Conservation (phyloP, 2,888 invertebrate genomes). For the Lasioglossum marginatum region DNA sequence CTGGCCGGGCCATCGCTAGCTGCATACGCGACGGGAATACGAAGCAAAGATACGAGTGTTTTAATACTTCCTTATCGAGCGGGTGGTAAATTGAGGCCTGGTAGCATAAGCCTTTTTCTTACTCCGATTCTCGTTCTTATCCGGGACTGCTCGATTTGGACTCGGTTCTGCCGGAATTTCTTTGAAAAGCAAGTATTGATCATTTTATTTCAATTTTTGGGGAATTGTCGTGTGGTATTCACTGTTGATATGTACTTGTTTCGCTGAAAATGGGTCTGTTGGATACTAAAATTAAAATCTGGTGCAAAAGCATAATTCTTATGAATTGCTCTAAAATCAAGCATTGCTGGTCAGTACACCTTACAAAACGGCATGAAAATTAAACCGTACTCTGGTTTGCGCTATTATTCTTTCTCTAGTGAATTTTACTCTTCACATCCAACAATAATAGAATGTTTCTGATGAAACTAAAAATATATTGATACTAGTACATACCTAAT, state of each 20-base stretch:
- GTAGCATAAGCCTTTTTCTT: not conserved
- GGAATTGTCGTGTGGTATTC: not conserved
- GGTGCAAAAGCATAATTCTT: not conserved
- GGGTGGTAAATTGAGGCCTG: not conserved
- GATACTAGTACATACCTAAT: not conserved
- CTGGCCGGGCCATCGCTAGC: conserved; percentile 14
- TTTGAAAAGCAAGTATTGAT: not conserved
- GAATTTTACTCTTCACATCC: not conserved
- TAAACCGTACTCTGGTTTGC: too few species aligned
- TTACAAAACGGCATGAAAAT: too few species aligned
- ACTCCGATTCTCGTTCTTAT: not conserved
- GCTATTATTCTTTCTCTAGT: not conserved
- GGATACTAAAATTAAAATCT: not conserved
- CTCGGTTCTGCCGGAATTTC: not conserved
- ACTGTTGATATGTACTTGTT: not conserved
- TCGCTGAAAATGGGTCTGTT: not conserved
- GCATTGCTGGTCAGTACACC: too few species aligned
- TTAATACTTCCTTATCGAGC: conserved; percentile 13
- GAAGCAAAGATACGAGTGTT: not conserved
- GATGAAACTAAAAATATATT: not conserved
- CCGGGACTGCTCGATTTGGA: not conserved
- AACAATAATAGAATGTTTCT: not conserved
- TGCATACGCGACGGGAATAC: conserved; percentile 49
- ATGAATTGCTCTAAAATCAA: not conserved
- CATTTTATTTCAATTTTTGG: not conserved